These are phyloP conservation scores for Danaus melanippus DNA, from an alignment of 1,140 invertebrate species.

Conservation along the genomic window DNA sequence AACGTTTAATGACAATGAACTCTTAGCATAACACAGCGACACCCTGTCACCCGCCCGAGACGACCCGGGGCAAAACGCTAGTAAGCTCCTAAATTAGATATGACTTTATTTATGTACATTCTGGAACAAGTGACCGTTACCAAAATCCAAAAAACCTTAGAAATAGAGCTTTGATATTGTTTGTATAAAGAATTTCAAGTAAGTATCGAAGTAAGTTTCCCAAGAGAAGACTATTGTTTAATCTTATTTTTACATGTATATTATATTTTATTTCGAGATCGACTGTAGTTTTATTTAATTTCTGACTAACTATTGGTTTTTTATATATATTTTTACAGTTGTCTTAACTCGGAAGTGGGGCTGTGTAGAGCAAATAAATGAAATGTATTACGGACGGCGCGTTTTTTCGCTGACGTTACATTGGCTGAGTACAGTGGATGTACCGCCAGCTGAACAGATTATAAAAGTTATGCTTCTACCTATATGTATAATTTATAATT, in stretches of 20 bases:
- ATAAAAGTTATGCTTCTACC: slow-evolving; percentile 41
- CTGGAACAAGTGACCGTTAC: slow-evolving; percentile 19
- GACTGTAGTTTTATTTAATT: slow-evolving; percentile 1
- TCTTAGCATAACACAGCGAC: slow-evolving; percentile 66
- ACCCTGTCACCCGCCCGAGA: slow-evolving; percentile 68
- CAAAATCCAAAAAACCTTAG: not conserved
- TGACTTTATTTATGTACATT: slow-evolving; percentile 55
- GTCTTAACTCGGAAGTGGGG: slow-evolving; percentile 8
- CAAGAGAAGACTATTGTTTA: slow-evolving; percentile 4
- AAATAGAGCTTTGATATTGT: no score
- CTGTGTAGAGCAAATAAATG: slow-evolving; percentile 23
- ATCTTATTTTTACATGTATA: slow-evolving; percentile 8
- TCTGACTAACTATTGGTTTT: not conserved
- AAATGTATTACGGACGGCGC: slow-evolving; percentile 47
- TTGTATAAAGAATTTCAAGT: no score
- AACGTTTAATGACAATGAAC: slow-evolving; percentile 20
- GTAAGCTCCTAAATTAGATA: slow-evolving; percentile 70
- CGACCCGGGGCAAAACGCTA: slow-evolving; percentile 64
- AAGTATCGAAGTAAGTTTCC: no score
- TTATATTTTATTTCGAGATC: slow-evolving; percentile 1
- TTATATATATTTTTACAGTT: slow-evolving; percentile 8
- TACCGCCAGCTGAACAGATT: slow-evolving; percentile 28
- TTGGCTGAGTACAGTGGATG: slow-evolving; percentile 3
- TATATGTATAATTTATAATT: slow-evolving; percentile 34
- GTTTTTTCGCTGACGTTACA: slow-evolving; percentile 29